phyloP scores from a whole-genome alignment of 2,888 invertebrate genomes.

The Chrysotoxum bicinctum region DNA sequence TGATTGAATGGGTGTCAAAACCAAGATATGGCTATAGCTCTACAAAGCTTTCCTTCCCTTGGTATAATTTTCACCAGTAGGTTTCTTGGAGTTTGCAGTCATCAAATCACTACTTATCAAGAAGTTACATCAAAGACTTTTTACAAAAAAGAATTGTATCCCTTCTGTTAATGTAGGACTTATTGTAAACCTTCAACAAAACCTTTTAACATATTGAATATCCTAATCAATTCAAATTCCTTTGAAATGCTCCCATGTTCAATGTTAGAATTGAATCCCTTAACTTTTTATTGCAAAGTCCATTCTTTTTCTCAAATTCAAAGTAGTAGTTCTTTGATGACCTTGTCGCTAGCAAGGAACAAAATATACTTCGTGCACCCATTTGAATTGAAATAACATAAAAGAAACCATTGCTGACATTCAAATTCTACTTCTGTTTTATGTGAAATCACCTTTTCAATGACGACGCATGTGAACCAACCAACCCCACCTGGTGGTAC shows the following conservation, averaged over 20 bases:
- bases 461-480: not conserved
- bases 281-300: not conserved
- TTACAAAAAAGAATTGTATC: not conserved
- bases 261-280: not conserved
- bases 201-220: not conserved
- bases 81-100: too few relatives aligned
- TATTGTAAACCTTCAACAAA: not conserved
- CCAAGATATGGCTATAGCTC: too few relatives aligned
- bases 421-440: constrained; percentile 31
- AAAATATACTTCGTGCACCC: not conserved
- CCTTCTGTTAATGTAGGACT: not conserved
- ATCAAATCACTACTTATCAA: not conserved
- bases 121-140: not conserved
- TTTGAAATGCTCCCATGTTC: not conserved
- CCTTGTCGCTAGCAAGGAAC: not conserved
- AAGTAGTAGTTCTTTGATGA: constrained; percentile 1
- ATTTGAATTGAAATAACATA: constrained; percentile 8
- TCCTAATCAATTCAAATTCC: not conserved
- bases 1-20: too few relatives aligned
- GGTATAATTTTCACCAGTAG: too few relatives aligned
- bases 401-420: constrained; percentile 4
- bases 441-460: not conserved
- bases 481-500: not conserved
- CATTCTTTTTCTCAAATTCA: not conserved
- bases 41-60: too few relatives aligned